These are phyloP conservation scores for Pachyseris speciosa DNA, from an alignment of 64 coral and sea anemone species.

Conservation along the genomic window DNA sequence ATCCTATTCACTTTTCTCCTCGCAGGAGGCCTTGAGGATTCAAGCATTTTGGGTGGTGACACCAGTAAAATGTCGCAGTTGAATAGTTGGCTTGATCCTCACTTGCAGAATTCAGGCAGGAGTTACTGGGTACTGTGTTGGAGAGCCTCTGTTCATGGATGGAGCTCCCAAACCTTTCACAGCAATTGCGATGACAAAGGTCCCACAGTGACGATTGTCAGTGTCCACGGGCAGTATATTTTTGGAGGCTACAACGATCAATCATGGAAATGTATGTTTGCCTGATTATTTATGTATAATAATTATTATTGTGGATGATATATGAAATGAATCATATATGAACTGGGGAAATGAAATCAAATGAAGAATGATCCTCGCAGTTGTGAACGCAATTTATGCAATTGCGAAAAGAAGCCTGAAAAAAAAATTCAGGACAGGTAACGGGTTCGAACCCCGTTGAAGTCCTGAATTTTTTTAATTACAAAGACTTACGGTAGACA, in stretches of 20 bases:
- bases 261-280: slow-evolving; percentile 37
- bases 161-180: slow-evolving; percentile 24
- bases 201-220: slow-evolving; percentile 49
- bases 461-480: too few relatives aligned
- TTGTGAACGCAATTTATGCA: too few relatives aligned
- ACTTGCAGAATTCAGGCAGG: neutral
- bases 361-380: too few relatives aligned
- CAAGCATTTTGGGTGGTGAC: neutral
- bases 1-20: neutral
- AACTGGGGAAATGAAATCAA: too few relatives aligned
- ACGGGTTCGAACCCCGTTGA: too few relatives aligned
- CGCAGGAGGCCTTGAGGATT: slow-evolving; percentile 17
- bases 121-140: slow-evolving; percentile 39
- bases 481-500: neutral
- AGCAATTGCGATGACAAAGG: neutral
- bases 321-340: too few relatives aligned
- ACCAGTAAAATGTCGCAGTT: neutral
- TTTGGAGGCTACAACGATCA: slow-evolving; percentile 30
- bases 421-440: too few relatives aligned
- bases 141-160: slow-evolving; percentile 3
- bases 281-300: too few relatives aligned
- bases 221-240: slow-evolving; percentile 1
- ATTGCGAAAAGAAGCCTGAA: too few relatives aligned
- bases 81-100: neutral
- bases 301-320: too few relatives aligned